Base-by-base conservation (phyloP, 2,113 vertebrate species). In the Glaucomys volans region DNA sequence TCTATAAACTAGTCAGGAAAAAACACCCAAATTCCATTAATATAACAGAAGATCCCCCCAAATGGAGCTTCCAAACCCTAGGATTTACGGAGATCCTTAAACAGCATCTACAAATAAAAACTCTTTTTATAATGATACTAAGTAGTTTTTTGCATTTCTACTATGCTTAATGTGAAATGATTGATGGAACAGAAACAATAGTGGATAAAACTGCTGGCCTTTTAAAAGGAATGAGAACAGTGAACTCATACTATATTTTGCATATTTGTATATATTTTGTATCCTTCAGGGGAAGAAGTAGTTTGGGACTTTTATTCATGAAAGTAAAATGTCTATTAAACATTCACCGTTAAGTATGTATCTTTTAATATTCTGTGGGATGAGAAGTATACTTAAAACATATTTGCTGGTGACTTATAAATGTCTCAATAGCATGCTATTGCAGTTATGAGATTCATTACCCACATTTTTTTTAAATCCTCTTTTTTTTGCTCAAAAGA, bases 261-360 rank as follows among this genome's bases (percentile, higher is more conserved):
- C n/a, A n/a, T n/a, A n/a, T n/a, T n/a, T n/a, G n/a, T n/a, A n/a
- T n/a, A n/a, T n/a, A n/a, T 2, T 79, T 1, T 79, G 50, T 62
- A 42, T 52, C 75, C 71, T 69, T 93, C 42, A 42, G 37, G 24
- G 59, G n/a, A 13, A 26, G 74, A 42, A 5, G 37, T 30, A n/a
- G 37, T 9, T 12, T 57, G 50, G 52, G 22, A 30, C 17, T 71
- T 90, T 50, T 40, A 80, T 62, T 91, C 67, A 95, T 6, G 24
- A 17, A 91, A 84, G 71, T n/a, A 93, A 74, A 66, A 69, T 69
- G 26, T 75, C 77, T 77, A 62, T 79, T 86, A 90, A 50, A 89
- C 69, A 28, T 54, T 67, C 6, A 82, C 66, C n/a, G 28, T 16
- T 90, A 44, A 74, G n/a, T 30, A 79, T 10, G 50, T 14, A 52